Percentiles rank a stretch among this genome's conserved stretches.
These are phyloP conservation scores for Panopea generosa DNA, from an alignment of 2,888 invertebrate genomes.

Conservation along the genomic window DNA sequence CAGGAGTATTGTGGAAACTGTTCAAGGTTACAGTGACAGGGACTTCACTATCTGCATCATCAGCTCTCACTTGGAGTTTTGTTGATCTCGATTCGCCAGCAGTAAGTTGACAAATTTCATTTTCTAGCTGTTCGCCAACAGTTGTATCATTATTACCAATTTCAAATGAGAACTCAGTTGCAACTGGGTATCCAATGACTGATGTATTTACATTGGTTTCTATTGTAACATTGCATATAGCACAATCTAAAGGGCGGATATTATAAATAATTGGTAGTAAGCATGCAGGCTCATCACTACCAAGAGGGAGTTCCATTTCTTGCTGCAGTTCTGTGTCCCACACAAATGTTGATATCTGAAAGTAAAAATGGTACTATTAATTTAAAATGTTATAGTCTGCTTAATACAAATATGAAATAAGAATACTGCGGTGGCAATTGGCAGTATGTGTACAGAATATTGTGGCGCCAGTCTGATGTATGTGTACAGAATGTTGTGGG, in stretches of 20 bases:
- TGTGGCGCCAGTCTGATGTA: too few species aligned
- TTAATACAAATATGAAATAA: too few species aligned
- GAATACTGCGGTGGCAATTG: too few species aligned
- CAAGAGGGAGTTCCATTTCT: background rate
- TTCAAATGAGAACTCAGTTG: conserved; percentile 29
- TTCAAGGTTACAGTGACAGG: conserved; percentile 15
- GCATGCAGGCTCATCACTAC: too few species aligned
- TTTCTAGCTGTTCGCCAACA: conserved; percentile 77
- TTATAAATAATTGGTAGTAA: conserved; percentile 15
- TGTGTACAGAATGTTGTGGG: too few species aligned
- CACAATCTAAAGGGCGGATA: conserved; percentile 32
- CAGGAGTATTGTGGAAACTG: conserved; percentile 33
- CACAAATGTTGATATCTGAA: too few species aligned
- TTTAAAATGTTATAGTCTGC: too few species aligned
- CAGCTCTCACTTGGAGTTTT: background rate
- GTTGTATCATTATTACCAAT: conserved; percentile 79
- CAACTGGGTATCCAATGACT: conserved; percentile 33
- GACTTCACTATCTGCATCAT: background rate
- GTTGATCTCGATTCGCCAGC: conserved; percentile 55
- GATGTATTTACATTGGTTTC: conserved; percentile 4
- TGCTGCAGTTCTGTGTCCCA: too few species aligned
- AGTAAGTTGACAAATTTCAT: conserved; percentile 74
- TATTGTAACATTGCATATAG: conserved; percentile 27
- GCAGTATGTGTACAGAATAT: too few species aligned
- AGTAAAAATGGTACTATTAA: too few species aligned